Conservation (phyloP, 2,797 vertebrate genomes). For the Xiphophorus birchmanni region DNA sequence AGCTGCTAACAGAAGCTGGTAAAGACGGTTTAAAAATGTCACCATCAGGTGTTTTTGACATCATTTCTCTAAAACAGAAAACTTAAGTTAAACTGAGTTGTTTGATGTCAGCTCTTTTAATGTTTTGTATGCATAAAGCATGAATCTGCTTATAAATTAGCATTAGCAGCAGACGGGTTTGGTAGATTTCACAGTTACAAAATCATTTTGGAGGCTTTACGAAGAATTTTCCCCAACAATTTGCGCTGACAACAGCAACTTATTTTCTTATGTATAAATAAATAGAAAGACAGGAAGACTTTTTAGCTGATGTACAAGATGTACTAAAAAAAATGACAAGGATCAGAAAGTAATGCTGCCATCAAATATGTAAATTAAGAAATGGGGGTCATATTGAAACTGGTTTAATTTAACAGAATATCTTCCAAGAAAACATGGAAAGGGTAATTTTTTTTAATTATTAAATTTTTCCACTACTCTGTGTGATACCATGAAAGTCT, state of each 20-base stretch:
- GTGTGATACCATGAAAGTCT: neutral
- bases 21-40: neutral
- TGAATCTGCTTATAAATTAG: neutral
- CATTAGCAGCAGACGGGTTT: neutral
- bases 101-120: neutral
- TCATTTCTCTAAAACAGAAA: neutral
- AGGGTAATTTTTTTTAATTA: no score
- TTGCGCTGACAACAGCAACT: neutral
- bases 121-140: neutral
- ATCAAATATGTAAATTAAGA: neutral
- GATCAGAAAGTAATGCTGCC: neutral
- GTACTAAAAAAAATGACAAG: neutral
- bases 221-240: neutral
- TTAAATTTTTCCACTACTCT: neutral
- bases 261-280: neutral
- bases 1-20: neutral
- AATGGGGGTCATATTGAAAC: neutral
- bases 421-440: neutral
- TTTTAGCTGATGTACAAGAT: no score
- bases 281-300: neutral
- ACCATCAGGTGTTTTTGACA: neutral
- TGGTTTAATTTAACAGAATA: neutral
- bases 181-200: neutral
- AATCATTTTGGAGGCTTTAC: neutral
- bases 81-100: neutral